Evolutionary conservation across 1,140 invertebrate genomes (phyloP).

Genomic region (Drosophila melanica): DNA sequence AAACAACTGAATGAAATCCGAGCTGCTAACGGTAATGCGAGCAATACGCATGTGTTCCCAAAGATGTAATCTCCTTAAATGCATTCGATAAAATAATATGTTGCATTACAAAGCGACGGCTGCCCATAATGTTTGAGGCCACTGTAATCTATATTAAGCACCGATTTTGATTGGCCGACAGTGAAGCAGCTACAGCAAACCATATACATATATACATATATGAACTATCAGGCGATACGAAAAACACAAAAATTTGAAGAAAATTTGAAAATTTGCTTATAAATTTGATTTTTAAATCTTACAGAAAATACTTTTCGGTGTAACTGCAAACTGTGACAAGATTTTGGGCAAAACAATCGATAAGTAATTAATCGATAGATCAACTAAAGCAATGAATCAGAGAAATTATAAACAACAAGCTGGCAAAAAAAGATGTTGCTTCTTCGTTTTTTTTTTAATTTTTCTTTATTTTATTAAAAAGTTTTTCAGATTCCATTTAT

Average conservation of each 20-base stretch:
- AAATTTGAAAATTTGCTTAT: too few species aligned
- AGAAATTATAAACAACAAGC: too few species aligned
- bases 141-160: background rate
- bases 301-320: too few species aligned
- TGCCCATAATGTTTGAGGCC: background rate
- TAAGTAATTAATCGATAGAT: background rate
- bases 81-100: background rate
- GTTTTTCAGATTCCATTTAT: background rate
- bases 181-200: background rate
- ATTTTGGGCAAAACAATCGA: background rate
- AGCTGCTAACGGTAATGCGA: slow-evolving; percentile 32
- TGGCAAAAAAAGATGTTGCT: too few species aligned
- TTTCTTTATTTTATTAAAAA: background rate
- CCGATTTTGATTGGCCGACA: background rate
- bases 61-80: slow-evolving; percentile 37
- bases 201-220: too few species aligned
- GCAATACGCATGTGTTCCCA: slow-evolving; percentile 19
- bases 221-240: too few species aligned
- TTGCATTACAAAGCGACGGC: background rate
- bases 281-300: too few species aligned
- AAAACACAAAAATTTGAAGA: too few species aligned
- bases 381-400: too few species aligned
- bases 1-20: slow-evolving; percentile 45
- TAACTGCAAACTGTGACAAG: background rate
- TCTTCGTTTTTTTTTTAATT: too few species aligned